Base-by-base conservation (phyloP, 2,113 vertebrate genomes). In the Terrapene triunguis region DNA sequence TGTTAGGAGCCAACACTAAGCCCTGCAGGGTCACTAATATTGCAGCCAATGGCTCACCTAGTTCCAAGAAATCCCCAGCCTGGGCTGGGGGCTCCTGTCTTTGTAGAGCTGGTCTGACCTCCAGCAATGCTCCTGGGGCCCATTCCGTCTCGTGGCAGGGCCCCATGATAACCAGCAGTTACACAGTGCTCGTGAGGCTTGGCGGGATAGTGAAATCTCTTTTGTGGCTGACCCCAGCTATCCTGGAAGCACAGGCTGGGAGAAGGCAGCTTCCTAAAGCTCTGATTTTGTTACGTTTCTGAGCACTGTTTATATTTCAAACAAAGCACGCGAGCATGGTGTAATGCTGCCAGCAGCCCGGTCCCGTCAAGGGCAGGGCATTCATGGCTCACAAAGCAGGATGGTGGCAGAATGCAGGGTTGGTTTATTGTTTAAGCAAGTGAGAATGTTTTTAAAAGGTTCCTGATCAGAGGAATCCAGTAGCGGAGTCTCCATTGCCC, bases 371-470 rank as follows among this genome's bases (percentile, higher is more conserved):
- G 19, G 3, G 1, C 1, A 4, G 0, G 85, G 83, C 59, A 8
- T 2, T 7, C 0, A 4, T 10, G 8, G 87, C 5, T 32, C 74
- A 92, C 5, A 79, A 95, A 53, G 88, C 65, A n/a, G 80, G 7
- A 85, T 74, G 89, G 89, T 42, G 3, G 50, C 50, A 72, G 21
- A 85, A 69, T 22, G 59, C 55, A 85, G 47, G 12, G 50, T 13
- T 29, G n/a, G 4, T 35, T 27, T 3, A 5, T 62, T 51, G 74
- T 48, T 94, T 27, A 84, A 87, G 48, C 44, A 80, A 88, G 92
- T 1, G 74, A 50, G 84, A 88, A 14, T 78, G 95, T 80, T 95
- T 96, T 86, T 83, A 92, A 91, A 83, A 19, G 90, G 80, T 16
- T 86, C 72, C 93, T 62, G 93, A 80, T 78, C 54, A 88, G 74